A percentile compares a stretch with the other conserved stretches of the same genome.
Conservation (phyloP, 2,797 vertebrate genomes). For the Heteromormyrus szaboi region DNA sequence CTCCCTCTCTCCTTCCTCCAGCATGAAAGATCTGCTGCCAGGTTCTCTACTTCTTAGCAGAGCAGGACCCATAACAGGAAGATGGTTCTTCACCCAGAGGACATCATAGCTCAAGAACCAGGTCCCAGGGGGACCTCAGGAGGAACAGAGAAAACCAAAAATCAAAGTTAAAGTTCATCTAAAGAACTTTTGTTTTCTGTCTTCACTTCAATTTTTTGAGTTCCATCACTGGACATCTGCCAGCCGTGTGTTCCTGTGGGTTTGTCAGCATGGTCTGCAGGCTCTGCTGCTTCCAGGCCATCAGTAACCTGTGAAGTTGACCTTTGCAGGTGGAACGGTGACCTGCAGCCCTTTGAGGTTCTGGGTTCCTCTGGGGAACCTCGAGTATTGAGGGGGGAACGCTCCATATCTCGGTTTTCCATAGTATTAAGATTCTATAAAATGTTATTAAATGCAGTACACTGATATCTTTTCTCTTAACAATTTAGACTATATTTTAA, state of each 20-base stretch:
- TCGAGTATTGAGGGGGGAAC: conserved; percentile 37
- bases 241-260: not conserved
- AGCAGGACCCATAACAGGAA: conserved; percentile 15
- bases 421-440: conserved; percentile 62
- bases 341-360: conserved; percentile 5
- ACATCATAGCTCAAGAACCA: not conserved
- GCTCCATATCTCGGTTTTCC: conserved; percentile 38
- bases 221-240: not conserved
- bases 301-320: not conserved
- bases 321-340: conserved; percentile 3
- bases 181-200: conserved; percentile 1
- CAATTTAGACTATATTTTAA: conserved; percentile 59
- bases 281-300: not conserved
- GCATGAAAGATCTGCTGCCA: conserved; percentile 1
- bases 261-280: not conserved
- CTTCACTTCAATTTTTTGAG: not conserved
- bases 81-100: not conserved
- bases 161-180: not conserved
- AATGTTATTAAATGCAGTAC: conserved; percentile 65
- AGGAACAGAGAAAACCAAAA: conserved; percentile 7
- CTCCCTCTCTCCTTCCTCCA: not conserved
- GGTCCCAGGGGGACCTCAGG: not conserved
- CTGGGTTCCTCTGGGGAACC: conserved; percentile 24
- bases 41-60: not conserved
- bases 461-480: conserved; percentile 68